Percentiles rank a stretch among this genome's conserved stretches.
Conservation (phyloP, 2,113 vertebrate species). For the Istiophorus platypterus region DNA sequence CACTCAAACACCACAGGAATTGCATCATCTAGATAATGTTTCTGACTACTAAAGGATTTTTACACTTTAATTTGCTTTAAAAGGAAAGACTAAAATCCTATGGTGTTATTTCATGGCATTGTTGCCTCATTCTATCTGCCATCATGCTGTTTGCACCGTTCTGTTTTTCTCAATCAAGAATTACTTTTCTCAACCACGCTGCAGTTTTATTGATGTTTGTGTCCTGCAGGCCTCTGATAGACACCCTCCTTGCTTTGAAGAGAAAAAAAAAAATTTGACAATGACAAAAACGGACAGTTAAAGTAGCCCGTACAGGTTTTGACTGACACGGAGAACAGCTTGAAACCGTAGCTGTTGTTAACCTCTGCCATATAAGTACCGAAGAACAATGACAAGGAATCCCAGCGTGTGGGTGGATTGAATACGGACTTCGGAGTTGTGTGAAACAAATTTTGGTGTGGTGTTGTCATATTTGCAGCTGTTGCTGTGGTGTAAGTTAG, state of each 20-base stretch:
- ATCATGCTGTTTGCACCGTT: conserved; percentile 18
- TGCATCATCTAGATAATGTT: conserved; percentile 7
- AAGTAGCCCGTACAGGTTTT: conserved; percentile 29
- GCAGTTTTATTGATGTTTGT: conserved; percentile 30
- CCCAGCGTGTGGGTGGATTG: conserved; percentile 49
- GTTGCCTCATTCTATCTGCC: not conserved
- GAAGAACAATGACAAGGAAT: conserved; percentile 47
- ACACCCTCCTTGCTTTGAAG: conserved; percentile 14
- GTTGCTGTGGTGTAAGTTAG: conserved; percentile 47
- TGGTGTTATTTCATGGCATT: not conserved
- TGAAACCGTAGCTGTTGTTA: conserved; percentile 42
- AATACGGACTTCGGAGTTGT: conserved; percentile 23
- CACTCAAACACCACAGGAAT: not conserved
- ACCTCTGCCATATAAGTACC: conserved; percentile 37
- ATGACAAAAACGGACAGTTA: not conserved
- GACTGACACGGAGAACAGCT: conserved; percentile 42
- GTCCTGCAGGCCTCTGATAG: conserved; percentile 46
- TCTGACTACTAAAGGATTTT: conserved; percentile 6
- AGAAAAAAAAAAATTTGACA: not conserved
- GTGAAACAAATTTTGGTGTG: conserved; percentile 33
- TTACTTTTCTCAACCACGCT: not conserved
- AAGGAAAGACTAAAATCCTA: not conserved
- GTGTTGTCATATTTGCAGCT: conserved; percentile 41
- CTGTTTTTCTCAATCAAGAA: conserved; percentile 22
- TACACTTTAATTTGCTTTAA: conserved; percentile 7